Conservation (phyloP, 2,797 vertebrate species). For the Eremophila alpestris region DNA sequence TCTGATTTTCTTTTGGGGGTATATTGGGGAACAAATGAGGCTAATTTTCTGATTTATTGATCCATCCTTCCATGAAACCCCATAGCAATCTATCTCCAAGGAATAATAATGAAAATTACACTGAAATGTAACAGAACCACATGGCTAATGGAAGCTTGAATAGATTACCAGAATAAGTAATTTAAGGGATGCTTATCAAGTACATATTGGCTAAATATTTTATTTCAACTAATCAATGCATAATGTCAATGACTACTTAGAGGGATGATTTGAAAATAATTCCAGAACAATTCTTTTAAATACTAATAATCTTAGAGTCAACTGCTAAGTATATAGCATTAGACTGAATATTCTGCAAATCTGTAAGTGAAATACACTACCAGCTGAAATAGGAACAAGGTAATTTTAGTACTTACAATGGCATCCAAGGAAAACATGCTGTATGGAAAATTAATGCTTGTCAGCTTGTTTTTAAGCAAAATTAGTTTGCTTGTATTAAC, state of each 20-base stretch:
- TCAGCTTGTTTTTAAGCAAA: background rate
- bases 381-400: background rate
- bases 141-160: conserved; percentile 1
- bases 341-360: background rate
- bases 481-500: background rate
- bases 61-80: background rate
- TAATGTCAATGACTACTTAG: background rate
- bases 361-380: background rate
- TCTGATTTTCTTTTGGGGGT: background rate
- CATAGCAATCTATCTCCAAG: background rate
- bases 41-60: background rate
- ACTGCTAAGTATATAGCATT: background rate
- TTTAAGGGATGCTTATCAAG: conserved; percentile 24
- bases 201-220: background rate
- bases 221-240: background rate
- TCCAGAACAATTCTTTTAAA: background rate
- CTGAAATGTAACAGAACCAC: conserved; percentile 18
- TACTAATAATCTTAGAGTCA: background rate
- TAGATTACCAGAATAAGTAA: background rate
- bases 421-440: background rate
- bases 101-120: conserved; percentile 38
- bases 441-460: background rate
- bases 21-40: background rate
- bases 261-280: background rate
- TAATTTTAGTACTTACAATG: background rate